These are phyloP conservation scores for Parochlus steinenii DNA, from an alignment of 2,888 invertebrate genomes.

Conservation along the genomic window DNA sequence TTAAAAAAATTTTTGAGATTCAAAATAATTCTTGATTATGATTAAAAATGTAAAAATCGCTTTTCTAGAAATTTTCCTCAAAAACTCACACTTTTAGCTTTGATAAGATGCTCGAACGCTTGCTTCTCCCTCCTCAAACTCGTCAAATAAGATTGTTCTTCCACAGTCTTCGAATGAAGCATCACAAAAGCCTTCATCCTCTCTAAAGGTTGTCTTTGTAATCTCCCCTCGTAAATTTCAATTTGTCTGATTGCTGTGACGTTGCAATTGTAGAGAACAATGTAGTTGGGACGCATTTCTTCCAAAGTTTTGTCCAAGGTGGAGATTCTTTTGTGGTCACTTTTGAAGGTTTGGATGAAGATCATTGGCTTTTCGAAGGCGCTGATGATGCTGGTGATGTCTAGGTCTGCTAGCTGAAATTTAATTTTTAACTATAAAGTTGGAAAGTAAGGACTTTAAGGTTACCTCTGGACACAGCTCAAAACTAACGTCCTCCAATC, in stretches of 20 bases:
- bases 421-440: background rate
- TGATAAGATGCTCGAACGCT: slow-evolving; percentile 83
- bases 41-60: background rate
- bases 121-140: slow-evolving; percentile 80
- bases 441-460: slow-evolving; percentile 11
- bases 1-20: slow-evolving; percentile 5
- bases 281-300: slow-evolving; percentile 55
- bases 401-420: slow-evolving; percentile 46
- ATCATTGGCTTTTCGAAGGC: slow-evolving; percentile 48
- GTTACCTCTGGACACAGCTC: slow-evolving; percentile 46
- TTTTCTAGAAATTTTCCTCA: background rate
- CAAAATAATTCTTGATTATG: slow-evolving; percentile 12
- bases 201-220: slow-evolving; percentile 31
- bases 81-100: slow-evolving; percentile 67
- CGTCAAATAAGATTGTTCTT: slow-evolving; percentile 92
- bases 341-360: slow-evolving; percentile 63
- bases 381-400: slow-evolving; percentile 39
- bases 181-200: slow-evolving; percentile 69
- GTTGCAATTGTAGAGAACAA: slow-evolving; percentile 82
- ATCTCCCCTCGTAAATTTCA: slow-evolving; percentile 62
- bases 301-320: slow-evolving; percentile 53
- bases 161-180: slow-evolving; percentile 81
- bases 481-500: slow-evolving; percentile 31
- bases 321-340: slow-evolving; percentile 45
- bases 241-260: slow-evolving; percentile 76